Conservation (phyloP, 2,797 vertebrate species). For the Mus minutoides region DNA sequence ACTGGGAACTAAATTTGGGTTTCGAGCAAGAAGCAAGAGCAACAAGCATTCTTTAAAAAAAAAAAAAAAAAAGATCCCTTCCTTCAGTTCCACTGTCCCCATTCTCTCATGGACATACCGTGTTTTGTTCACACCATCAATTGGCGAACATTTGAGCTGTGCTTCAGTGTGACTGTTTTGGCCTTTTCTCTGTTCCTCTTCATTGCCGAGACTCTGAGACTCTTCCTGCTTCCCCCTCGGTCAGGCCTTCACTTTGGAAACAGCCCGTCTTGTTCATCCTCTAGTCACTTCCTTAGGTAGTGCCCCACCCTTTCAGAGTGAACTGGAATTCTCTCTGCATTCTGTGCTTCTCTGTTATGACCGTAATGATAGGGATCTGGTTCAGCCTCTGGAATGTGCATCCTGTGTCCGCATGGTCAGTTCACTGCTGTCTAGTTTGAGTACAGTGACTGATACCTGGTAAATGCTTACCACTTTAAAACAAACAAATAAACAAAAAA, state of each 20-base stretch:
- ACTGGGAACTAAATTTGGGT: neutral
- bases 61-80: neutral
- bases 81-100: neutral
- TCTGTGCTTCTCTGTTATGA: neutral
- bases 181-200: slow-evolving; percentile 53
- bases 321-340: neutral
- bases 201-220: neutral
- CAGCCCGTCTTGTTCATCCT: slow-evolving; percentile 14
- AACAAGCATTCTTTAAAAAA: neutral
- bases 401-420: neutral
- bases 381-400: neutral
- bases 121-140: neutral
- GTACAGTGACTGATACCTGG: neutral
- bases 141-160: neutral
- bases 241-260: neutral
- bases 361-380: neutral
- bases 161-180: neutral
- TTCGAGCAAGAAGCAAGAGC: neutral
- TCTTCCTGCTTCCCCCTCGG: slow-evolving; percentile 29
- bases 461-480: neutral
- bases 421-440: neutral
- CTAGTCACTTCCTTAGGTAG: slow-evolving; percentile 32
- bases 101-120: neutral
- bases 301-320: neutral
- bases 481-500: neutral